These are phyloP conservation scores for Cacatua alba DNA, from an alignment of 2,113 vertebrate genomes.

Conservation along the genomic window DNA sequence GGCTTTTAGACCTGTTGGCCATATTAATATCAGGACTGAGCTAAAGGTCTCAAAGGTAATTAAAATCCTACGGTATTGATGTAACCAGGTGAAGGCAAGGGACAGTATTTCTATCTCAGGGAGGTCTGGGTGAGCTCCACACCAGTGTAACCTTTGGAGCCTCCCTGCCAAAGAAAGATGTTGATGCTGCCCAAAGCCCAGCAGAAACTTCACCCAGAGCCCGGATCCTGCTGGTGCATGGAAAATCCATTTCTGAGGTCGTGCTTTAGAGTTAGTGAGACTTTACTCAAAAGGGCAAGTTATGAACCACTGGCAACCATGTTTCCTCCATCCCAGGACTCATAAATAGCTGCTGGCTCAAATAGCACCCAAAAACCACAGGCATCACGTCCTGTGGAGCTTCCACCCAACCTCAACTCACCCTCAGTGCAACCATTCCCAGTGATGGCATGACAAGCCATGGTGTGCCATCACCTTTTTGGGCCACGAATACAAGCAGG, in stretches of 20 bases:
- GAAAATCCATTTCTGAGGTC: background rate
- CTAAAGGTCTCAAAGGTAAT: conserved; percentile 9
- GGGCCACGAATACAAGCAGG: background rate
- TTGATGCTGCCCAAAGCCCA: background rate
- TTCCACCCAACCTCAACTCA: background rate
- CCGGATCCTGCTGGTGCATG: fast-evolving
- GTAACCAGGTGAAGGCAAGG: background rate
- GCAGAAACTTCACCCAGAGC: background rate
- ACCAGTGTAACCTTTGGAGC: background rate
- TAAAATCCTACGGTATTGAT: background rate
- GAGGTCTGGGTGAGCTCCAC: background rate
- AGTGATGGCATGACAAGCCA: background rate
- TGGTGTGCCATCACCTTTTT: fast-evolving
- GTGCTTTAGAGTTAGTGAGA: background rate
- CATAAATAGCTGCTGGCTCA: background rate
- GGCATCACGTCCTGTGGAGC: fast-evolving
- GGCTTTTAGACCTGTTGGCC: background rate
- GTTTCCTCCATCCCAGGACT: background rate
- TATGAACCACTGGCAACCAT: fast-evolving
- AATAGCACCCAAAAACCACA: background rate
- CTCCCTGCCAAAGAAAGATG: background rate
- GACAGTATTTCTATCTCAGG: background rate
- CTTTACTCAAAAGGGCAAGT: background rate
- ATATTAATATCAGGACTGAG: background rate
- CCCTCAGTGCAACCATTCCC: background rate